Base-by-base conservation (phyloP, 2,113 vertebrate species). In the Eurypyga helias region DNA sequence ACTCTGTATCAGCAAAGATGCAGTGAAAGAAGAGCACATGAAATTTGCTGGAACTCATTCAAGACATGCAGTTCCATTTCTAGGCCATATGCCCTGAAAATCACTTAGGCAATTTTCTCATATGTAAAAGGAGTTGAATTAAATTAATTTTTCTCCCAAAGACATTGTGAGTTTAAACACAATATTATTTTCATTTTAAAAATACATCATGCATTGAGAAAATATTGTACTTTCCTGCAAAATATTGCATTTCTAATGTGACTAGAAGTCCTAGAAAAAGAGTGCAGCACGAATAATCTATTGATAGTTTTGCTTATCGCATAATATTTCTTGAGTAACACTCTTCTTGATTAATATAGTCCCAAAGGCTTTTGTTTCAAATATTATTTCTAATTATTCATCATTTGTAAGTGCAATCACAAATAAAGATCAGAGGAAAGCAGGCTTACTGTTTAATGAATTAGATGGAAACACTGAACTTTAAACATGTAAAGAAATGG, bases 361-460 rank as follows among this genome's bases (percentile, higher is more conserved):
- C 95, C 93, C 94, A 90, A 95, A 97, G 91, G 86, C 89, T 73
- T 96, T 96, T 97, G 92, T 95, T 98, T 98, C 93, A 96, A 95
- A 98, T 97, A 97, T 94, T 94, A 98, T 97, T 97, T 96, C 93
- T 97, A 98, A 98, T 98, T 97, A 97, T 97, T 97, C 92, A 81
- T 96, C 85, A 71, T 78, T 97, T 96, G 92, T 93, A 98, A 97
- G 91, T 96, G 90, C 54, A 96, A 96, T 96, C 93, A 89, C 94
- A 97, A 97, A 97, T 95, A 96, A 98, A 90, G 90, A 93, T 94
- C 70, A 96, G 79, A 89, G 43, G 34, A 93, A 96, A 95, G 71
- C 81, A 95, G 76, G 72, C 89, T 97, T 96, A 92, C 23, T 71
- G 75, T 81, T 97, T 96, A 97, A 97, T 95, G 85, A 97, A 97